These are phyloP conservation scores for Listrodromus nycthemerus DNA, from an alignment of 2,888 invertebrate genomes.

Conservation along the genomic window DNA sequence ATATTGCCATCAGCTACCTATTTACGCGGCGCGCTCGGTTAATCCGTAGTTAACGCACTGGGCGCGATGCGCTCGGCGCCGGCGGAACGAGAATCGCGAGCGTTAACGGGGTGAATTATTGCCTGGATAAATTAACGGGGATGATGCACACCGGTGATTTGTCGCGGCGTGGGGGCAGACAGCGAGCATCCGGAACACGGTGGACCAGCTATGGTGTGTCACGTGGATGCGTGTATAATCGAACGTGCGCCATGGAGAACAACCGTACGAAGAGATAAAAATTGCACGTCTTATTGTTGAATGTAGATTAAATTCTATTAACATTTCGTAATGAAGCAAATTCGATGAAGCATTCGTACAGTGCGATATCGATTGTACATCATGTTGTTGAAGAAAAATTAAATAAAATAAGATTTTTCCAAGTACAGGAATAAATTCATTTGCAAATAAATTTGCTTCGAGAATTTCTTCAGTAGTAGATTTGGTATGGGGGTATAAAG, in stretches of 20 bases:
- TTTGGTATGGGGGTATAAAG: neutral
- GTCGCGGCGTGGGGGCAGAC: constrained; percentile 17
- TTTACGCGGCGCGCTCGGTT: constrained; percentile 53
- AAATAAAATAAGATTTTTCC: too few species aligned
- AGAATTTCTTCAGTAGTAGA: too few species aligned
- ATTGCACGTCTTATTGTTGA: neutral
- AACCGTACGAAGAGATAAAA: neutral
- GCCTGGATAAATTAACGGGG: constrained; percentile 42
- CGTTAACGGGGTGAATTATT: constrained; percentile 50
- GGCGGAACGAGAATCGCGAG: neutral
- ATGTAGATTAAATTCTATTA: neutral
- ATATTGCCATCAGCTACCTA: constrained; percentile 53
- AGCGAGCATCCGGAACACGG: constrained; percentile 5
- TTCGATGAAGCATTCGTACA: neutral
- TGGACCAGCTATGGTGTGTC: neutral
- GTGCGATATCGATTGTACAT: too few species aligned
- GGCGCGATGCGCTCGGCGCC: neutral
- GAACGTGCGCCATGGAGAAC: neutral
- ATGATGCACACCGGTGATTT: constrained; percentile 29
- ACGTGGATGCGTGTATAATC: neutral
- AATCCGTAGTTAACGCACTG: constrained; percentile 38
- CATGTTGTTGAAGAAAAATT: too few species aligned
- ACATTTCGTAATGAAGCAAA: neutral
- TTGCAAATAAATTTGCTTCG: too few species aligned
- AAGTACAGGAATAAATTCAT: too few species aligned